Conservation (phyloP, 2,888 invertebrate genomes). For the Drosophila trichaetosa region DNA sequence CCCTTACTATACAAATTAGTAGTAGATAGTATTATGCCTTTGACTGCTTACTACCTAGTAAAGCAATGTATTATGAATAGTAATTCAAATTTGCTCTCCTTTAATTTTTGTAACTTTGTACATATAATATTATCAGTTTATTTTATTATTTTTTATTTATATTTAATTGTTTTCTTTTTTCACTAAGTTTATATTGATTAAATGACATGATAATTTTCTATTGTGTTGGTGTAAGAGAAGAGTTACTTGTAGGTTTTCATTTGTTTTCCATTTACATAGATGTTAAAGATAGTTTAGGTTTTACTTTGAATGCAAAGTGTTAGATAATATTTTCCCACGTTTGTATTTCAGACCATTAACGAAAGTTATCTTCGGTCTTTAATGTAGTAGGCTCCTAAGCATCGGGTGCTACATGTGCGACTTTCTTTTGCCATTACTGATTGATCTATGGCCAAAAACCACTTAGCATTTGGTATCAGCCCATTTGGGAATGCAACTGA, state of each 20-base stretch:
- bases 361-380: conserved; percentile 33
- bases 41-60: not conserved
- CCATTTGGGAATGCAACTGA: conserved; percentile 25
- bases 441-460: conserved; percentile 55
- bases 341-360: conserved; percentile 33
- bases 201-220: not conserved
- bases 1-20: not conserved
- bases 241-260: not conserved
- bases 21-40: not conserved
- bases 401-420: conserved; percentile 36
- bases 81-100: not conserved
- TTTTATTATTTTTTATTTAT: not conserved
- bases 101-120: not conserved
- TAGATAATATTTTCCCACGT: conserved; percentile 46
- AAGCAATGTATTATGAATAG: not conserved
- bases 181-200: not conserved
- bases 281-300: not conserved
- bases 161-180: not conserved
- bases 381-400: conserved; percentile 16
- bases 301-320: conserved; percentile 1
- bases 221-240: not conserved
- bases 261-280: not conserved
- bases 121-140: not conserved
- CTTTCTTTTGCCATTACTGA: conserved; percentile 67
- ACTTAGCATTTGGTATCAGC: conserved; percentile 53